phyloP scores from a whole-genome alignment of 2,113 vertebrate species.

The Euleptes europaea region DNA sequence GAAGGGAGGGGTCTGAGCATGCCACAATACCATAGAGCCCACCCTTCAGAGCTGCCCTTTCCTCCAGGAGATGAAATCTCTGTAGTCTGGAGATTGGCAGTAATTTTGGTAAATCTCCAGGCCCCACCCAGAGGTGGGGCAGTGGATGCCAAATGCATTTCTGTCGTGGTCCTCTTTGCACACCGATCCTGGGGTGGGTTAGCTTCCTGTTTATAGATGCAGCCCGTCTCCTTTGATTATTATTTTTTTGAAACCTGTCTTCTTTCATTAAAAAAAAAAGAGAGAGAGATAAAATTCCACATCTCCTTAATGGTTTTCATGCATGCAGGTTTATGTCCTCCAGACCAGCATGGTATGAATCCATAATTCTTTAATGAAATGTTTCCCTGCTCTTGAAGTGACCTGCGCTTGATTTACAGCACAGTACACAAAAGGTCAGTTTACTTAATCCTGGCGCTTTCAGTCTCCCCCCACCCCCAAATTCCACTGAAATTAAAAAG shows the following conservation, averaged over 20 bases:
- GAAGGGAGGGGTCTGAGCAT: no score
- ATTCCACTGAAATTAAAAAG: conserved; percentile 81
- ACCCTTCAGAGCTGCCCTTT: no score
- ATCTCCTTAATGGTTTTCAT: background rate
- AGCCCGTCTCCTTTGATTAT: background rate
- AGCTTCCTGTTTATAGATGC: background rate
- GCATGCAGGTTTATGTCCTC: conserved; percentile 13
- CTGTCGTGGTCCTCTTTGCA: no score
- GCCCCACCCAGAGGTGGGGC: no score
- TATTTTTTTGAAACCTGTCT: background rate
- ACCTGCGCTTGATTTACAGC: conserved; percentile 67
- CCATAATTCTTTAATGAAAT: conserved; percentile 44
- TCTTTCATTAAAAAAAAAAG: background rate
- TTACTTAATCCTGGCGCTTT: conserved; percentile 62
- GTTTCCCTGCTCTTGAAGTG: conserved; percentile 51
- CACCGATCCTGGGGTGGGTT: background rate
- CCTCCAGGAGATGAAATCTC: no score
- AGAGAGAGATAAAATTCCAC: background rate
- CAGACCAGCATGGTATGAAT: conserved; percentile 28
- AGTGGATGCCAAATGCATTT: no score
- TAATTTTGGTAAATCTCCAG: no score
- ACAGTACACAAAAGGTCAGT: conserved; percentile 52
- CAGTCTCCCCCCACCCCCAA: conserved; percentile 48
- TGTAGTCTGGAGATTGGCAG: no score
- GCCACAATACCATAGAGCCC: no score